Evolutionary conservation across 2,113 vertebrate species (phyloP), one percentile per base, ranked within the genome.

Genomic region (Arvicanthis niloticus): DNA sequence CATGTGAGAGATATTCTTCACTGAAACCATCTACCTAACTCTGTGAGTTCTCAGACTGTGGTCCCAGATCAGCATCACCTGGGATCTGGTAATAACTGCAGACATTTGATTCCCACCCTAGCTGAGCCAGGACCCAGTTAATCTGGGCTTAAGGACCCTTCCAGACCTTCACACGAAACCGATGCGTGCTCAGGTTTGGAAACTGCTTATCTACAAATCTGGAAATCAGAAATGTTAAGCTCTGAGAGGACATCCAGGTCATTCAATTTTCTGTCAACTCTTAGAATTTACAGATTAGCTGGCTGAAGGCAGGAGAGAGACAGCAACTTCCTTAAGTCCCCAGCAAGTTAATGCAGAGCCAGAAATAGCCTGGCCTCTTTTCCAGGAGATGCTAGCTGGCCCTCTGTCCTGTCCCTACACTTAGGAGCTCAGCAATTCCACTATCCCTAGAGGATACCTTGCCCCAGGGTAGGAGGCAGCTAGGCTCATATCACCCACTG

Each of bases 231-330:
- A 96, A 95, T 45, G 56, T 73, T 48, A 90, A 91, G 84, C 56
- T 95, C 53, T 77, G 78, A 89, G 68, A 94, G 91, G 89, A 86
- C 51, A 77, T 77, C 75, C 60, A 80, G 51, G 67, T 91, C 88
- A 86, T 91, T 95, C 76, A 31, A 62, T 92, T 97, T 96, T 95
- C 92, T 87, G 72, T 89, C 80, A 93, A 48, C 45, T 82, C 91
- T 82, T 68, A 88, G 1, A 65, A 75, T 81, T 91, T 88, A 86
- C 70, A 77, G 88, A 60, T 86, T 77, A 65, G 7, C 90, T 19
- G 24, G 48, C 78, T 15, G 48, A 94, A 60, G 40, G 56, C 2
- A 5, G 87, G 31, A 91, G 34, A 65, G 51, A 29, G 26, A 70
- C 81, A 68, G 72, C 42, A 81, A 75, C n/a, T 88, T 76, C 76